phyloP scores from a whole-genome alignment of 1,140 invertebrate species.

The Magallana angulata region DNA sequence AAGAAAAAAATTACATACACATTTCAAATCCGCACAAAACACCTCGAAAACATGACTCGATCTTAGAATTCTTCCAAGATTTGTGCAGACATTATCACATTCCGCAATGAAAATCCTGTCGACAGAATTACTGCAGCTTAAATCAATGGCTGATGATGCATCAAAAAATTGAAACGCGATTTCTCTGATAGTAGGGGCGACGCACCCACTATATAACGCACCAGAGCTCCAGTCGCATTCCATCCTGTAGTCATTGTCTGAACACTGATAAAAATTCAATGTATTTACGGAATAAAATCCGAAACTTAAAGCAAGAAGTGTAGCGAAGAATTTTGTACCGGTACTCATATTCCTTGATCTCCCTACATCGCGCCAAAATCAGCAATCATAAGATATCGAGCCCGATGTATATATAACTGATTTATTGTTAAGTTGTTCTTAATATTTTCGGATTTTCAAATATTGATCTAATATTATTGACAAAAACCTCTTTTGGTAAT shows the following conservation, averaged over 20 bases:
- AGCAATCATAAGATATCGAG: too few species aligned
- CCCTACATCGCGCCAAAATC: too few species aligned
- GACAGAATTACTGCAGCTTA: constrained; percentile 4
- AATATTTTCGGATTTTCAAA: constrained; percentile 6
- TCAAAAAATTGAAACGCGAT: not conserved
- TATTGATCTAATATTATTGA: not conserved
- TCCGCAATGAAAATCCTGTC: constrained; percentile 4
- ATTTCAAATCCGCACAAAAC: not conserved
- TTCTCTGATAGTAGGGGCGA: constrained; percentile 2
- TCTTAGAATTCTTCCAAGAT: constrained; percentile 7
- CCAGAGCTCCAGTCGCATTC: not conserved
- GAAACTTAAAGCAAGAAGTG: not conserved
- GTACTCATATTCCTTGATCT: not conserved
- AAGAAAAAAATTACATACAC: not conserved
- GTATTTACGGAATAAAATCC: not conserved
- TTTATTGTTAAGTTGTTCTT: not conserved
- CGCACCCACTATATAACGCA: constrained; percentile 1
- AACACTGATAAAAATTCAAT: not conserved
- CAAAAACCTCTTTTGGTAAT: not conserved
- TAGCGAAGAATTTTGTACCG: not conserved
- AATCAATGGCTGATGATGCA: not conserved
- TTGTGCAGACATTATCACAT: not conserved
- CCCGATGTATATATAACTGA: too few species aligned
- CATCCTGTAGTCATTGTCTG: not conserved
- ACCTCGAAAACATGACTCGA: not conserved